phyloP scores from a whole-genome alignment of 2,888 invertebrate species.

The Emmelina monodactyla region DNA sequence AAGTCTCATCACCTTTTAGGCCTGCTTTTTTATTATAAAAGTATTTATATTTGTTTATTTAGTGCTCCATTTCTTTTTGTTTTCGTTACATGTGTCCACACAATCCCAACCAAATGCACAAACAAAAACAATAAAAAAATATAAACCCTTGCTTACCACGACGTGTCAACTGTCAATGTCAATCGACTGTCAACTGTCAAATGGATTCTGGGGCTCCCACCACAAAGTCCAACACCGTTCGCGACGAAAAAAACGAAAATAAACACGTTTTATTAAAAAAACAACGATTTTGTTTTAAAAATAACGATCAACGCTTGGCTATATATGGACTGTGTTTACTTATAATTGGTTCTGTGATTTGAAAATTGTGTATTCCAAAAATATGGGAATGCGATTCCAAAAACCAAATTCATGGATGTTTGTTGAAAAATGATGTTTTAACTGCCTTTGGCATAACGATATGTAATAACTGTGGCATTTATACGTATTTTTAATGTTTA shows the following conservation, averaged over 20 bases:
- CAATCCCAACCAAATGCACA: conserved; percentile 56
- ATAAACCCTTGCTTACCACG: conserved; percentile 1
- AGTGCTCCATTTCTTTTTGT: conserved; percentile 64
- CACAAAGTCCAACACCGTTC: conserved; percentile 63
- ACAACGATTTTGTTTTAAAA: not conserved
- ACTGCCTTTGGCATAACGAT: conserved; percentile 29
- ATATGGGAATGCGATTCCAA: conserved; percentile 13
- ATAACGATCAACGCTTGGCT: conserved; percentile 4
- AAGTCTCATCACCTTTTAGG: too few species aligned
- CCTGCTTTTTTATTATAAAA: too few species aligned
- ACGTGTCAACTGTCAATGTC: not conserved
- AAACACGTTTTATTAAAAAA: conserved; percentile 24
- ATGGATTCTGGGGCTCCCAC: conserved; percentile 53
- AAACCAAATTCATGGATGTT: not conserved
- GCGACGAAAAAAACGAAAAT: conserved; percentile 66
- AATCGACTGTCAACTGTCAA: too few species aligned
- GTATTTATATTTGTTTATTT: conserved; percentile 51
- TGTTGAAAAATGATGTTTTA: conserved; percentile 12
- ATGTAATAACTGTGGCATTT: conserved; percentile 55
- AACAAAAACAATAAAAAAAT: conserved; percentile 24
- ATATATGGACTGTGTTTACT: too few species aligned
- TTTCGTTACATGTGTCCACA: conserved; percentile 64
- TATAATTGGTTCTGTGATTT: conserved; percentile 52
- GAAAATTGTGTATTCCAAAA: conserved; percentile 21
- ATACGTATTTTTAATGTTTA: conserved; percentile 23